These are phyloP conservation scores for Phyllotis vaccarum DNA, from an alignment of 2,797 vertebrate species.

Conservation along the genomic window DNA sequence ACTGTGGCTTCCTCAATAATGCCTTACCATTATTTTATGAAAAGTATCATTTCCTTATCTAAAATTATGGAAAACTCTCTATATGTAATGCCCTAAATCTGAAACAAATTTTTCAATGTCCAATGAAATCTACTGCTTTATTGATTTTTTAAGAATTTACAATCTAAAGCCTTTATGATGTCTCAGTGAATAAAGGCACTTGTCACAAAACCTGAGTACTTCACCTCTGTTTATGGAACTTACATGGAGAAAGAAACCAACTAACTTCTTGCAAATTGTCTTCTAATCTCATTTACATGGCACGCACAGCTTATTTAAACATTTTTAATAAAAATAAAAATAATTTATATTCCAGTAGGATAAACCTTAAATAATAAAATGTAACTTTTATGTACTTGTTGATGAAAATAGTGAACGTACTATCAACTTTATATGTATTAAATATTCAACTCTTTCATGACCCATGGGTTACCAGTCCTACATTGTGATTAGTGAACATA, in stretches of 20 bases:
- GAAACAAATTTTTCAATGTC: neutral
- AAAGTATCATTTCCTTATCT: neutral
- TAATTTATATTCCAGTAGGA: neutral
- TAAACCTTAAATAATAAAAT: neutral
- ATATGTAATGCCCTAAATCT: neutral
- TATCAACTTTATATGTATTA: neutral
- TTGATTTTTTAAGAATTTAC: neutral
- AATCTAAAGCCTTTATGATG: neutral
- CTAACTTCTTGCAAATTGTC: neutral
- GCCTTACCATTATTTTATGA: neutral
- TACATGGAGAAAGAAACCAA: neutral
- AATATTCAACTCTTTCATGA: neutral
- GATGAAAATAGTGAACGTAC: neutral
- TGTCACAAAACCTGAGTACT: neutral
- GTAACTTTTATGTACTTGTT: neutral
- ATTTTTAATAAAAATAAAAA: neutral
- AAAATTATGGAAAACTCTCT: neutral
- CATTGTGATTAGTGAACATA: neutral
- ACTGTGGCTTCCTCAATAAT: neutral
- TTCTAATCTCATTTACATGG: no score
- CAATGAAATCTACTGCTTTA: neutral
- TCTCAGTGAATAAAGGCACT: neutral
- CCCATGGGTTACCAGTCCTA: neutral
- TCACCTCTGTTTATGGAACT: neutral
- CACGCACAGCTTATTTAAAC: neutral